Conservation (phyloP, 2,113 vertebrate species). For the Ophthalmolycus amberensis region DNA sequence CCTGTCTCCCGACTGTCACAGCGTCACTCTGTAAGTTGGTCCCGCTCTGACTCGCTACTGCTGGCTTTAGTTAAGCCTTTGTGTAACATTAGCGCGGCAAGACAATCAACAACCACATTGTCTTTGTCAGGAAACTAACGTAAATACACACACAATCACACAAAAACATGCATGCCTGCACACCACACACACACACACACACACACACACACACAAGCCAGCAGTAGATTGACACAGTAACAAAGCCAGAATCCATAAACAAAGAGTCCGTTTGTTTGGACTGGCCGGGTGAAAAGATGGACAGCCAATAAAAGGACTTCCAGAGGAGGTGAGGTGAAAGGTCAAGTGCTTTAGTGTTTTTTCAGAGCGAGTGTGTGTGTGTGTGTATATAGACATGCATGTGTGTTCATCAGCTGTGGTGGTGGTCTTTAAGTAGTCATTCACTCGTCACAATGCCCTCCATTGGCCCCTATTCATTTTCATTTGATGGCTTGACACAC, state of each 20-base stretch:
- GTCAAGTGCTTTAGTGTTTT: constrained; percentile 77
- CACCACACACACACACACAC: constrained; percentile 20
- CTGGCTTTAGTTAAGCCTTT: constrained; percentile 65
- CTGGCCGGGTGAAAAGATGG: constrained; percentile 54
- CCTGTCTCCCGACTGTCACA: constrained; percentile 55
- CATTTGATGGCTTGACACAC: constrained; percentile 33
- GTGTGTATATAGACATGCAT: constrained; percentile 13
- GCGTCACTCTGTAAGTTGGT: constrained; percentile 20
- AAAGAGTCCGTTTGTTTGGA: constrained; percentile 75
- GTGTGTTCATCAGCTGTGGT: constrained; percentile 49
- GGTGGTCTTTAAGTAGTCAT: constrained; percentile 66
- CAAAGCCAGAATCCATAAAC: constrained; percentile 74
- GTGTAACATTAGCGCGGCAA: constrained; percentile 71
- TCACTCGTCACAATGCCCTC: constrained; percentile 57
- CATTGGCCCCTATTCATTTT: constrained; percentile 32
- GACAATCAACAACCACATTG: constrained; percentile 74
- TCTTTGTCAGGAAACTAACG: constrained; percentile 68
- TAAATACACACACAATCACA: constrained; percentile 54
- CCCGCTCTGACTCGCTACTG: constrained; percentile 28
- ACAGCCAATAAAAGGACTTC: constrained; percentile 74
- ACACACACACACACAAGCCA: constrained; percentile 29
- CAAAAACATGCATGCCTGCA: constrained; percentile 30
- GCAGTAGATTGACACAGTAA: constrained; percentile 63
- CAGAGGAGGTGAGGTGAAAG: constrained; percentile 68
- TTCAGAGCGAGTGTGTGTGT: constrained; percentile 28